Evolutionary conservation across 2,113 vertebrate species (phyloP).

Genomic region (Xyliphius kryptos): DNA sequence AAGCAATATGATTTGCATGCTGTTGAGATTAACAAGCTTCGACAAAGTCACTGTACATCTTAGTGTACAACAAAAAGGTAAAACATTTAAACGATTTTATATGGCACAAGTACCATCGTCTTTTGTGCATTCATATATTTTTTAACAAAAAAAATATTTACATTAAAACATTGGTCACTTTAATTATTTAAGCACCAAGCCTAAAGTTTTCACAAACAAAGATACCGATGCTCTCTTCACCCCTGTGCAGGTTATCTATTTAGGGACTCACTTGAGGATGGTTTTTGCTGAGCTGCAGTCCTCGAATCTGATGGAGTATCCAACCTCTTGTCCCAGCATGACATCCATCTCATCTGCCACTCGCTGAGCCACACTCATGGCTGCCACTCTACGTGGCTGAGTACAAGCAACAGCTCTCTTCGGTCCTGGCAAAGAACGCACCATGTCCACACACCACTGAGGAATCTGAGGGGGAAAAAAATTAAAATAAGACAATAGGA

Average conservation of each 20-base stretch:
- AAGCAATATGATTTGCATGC: no score
- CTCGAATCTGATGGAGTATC: constrained; percentile 94
- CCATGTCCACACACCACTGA: constrained; percentile 95
- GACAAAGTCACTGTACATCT: neutral
- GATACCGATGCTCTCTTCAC: neutral
- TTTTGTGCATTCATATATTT: no score
- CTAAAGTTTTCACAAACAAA: neutral
- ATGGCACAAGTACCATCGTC: no score
- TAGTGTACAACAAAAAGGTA: no score
- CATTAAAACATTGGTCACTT: no score
- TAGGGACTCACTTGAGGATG: constrained; percentile 82
- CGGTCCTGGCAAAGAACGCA: constrained; percentile 76
- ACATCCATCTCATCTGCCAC: constrained; percentile 98
- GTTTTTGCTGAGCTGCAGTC: constrained; percentile 98
- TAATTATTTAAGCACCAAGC: no score
- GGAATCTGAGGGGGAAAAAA: constrained; percentile 73
- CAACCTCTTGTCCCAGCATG: constrained; percentile 93
- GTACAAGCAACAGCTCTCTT: constrained; percentile 91
- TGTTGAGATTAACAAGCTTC: neutral
- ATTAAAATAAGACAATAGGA: neutral
- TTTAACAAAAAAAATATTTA: no score
- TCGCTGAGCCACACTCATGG: constrained; percentile 94
- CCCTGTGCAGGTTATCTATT: neutral
- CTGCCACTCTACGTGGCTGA: constrained; percentile 87
- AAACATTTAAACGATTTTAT: no score